Conservation (phyloP, 2,797 vertebrate species). For the Selene dorsalis region DNA sequence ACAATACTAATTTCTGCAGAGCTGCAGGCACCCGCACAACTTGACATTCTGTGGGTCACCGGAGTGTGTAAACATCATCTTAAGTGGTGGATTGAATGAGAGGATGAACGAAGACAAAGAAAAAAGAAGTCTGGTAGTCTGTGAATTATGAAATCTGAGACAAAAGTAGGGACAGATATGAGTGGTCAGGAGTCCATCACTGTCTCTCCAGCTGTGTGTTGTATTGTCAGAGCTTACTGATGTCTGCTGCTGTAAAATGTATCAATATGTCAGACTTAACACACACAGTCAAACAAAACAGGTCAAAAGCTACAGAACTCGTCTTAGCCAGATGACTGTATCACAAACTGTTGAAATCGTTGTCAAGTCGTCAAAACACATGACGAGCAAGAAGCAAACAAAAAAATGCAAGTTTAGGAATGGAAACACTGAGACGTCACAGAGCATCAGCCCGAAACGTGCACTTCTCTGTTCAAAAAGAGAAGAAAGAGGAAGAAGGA, state of each 20-base stretch:
- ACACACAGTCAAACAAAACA: not conserved
- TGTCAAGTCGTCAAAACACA: slow-evolving; percentile 65
- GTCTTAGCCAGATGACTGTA: slow-evolving; percentile 52
- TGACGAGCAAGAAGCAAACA: slow-evolving; percentile 26
- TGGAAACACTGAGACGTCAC: slow-evolving; percentile 75
- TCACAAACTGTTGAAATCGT: slow-evolving; percentile 33
- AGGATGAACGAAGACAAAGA: not conserved
- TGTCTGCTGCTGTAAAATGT: not conserved
- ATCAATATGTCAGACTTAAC: not conserved
- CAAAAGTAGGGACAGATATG: not conserved
- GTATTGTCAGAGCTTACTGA: slow-evolving; percentile 20
- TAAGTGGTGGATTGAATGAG: slow-evolving; percentile 32
- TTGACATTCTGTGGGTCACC: slow-evolving; percentile 32
- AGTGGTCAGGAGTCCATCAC: not conserved
- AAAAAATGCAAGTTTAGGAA: slow-evolving; percentile 17
- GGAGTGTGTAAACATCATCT: slow-evolving; percentile 53
- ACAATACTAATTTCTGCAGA: slow-evolving; percentile 42
- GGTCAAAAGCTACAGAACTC: slow-evolving; percentile 30
- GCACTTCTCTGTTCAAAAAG: slow-evolving; percentile 72
- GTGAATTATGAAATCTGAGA: slow-evolving; percentile 25
- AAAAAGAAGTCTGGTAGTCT: slow-evolving; percentile 43
- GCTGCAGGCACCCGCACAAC: slow-evolving; percentile 37
- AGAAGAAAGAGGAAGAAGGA: slow-evolving; percentile 77
- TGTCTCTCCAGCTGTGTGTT: not conserved
- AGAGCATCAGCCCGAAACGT: slow-evolving; percentile 54